Evolutionary conservation across 2,888 invertebrate species (phyloP).

Genomic region (Idaea straminata): DNA sequence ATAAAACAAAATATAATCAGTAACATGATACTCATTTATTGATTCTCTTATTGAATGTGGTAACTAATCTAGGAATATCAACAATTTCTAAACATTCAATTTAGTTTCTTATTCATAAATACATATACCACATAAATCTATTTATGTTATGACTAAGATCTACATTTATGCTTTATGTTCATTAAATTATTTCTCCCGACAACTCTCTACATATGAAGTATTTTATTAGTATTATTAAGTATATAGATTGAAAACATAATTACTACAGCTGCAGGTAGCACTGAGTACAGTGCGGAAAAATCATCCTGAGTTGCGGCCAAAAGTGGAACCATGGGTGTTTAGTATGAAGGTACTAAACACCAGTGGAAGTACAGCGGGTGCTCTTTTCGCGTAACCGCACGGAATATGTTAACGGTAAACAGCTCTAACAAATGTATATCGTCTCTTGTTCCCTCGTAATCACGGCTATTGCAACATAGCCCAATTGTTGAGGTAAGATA

Average conservation of each 20-base stretch:
- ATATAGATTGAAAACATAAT: not conserved
- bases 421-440: no score
- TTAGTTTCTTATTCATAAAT: constrained; percentile 17
- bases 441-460: no score
- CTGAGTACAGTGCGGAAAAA: no score
- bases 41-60: constrained; percentile 48
- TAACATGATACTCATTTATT: constrained; percentile 47
- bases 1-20: constrained; percentile 27
- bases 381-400: no score
- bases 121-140: constrained; percentile 13
- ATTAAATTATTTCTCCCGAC: not conserved
- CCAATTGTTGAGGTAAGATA: no score
- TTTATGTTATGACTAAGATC: constrained; percentile 2
- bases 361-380: no score
- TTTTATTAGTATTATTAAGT: not conserved
- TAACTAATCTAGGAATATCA: constrained; percentile 57
- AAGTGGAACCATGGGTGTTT: no score
- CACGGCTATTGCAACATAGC: no score
- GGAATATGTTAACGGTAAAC: no score
- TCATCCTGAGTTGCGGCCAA: no score
- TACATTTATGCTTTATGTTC: not conserved
- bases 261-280: no score
- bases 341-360: no score
- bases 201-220: not conserved
- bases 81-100: constrained; percentile 24